A percentile compares a stretch with the other conserved stretches of the same genome.
Conservation (phyloP, 2,797 vertebrate genomes). For the Phrynocephalus forsythii region DNA sequence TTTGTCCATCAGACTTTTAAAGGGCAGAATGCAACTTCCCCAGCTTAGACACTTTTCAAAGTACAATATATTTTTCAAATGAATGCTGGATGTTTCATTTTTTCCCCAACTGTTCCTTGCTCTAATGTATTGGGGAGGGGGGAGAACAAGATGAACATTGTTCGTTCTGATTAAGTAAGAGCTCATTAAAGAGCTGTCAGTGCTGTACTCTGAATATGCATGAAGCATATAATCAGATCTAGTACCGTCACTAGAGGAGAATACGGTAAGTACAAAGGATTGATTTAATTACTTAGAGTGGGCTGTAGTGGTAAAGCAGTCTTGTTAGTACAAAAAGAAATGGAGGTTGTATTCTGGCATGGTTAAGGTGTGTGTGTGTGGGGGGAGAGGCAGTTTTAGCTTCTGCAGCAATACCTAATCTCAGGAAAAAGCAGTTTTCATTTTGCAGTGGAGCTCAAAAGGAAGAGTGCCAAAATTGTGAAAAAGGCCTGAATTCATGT, state of each 20-base stretch:
- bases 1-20: slow-evolving; percentile 97
- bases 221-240: slow-evolving; percentile 95
- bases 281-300: slow-evolving; percentile 99
- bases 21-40: slow-evolving; percentile 90
- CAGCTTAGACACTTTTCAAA: slow-evolving; percentile 89
- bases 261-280: slow-evolving; percentile 93
- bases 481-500: slow-evolving; percentile 81
- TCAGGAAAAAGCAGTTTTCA: slow-evolving; percentile 85
- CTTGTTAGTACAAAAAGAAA: slow-evolving; percentile 91
- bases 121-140: slow-evolving; percentile 86
- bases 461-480: slow-evolving; percentile 83
- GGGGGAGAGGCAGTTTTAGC: slow-evolving; percentile 82
- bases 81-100: slow-evolving; percentile 86
- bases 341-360: slow-evolving; percentile 87
- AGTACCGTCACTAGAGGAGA: slow-evolving; percentile 89
- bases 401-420: slow-evolving; percentile 86
- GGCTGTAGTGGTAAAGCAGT: slow-evolving; percentile 89
- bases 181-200: slow-evolving; percentile 98
- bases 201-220: slow-evolving; percentile 94
- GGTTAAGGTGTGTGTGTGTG: slow-evolving; percentile 59
- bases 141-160: slow-evolving; percentile 97
- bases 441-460: slow-evolving; percentile 84
- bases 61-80: slow-evolving; percentile 92
- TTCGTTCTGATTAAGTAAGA: slow-evolving; percentile 97
- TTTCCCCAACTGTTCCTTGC: slow-evolving; percentile 82